Evolutionary conservation across 2,888 invertebrate genomes (phyloP).

Genomic region (Acanthosepion esculentum): DNA sequence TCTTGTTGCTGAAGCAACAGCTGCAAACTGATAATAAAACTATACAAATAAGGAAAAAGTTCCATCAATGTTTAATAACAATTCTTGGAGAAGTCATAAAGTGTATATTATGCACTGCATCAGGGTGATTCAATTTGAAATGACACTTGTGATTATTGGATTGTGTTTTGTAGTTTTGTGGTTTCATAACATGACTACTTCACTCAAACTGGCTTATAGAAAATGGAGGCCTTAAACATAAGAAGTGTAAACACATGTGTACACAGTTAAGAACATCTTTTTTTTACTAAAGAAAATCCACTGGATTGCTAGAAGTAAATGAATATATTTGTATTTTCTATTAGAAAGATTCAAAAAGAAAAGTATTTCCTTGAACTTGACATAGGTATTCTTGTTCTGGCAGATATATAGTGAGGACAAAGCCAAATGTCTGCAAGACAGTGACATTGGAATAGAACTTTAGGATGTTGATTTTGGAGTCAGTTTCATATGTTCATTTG

Average conservation of each 20-base stretch:
- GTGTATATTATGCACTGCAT: background rate
- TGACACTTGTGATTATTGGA: background rate
- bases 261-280: background rate
- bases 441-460: background rate
- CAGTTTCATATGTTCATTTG: background rate
- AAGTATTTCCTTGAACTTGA: background rate
- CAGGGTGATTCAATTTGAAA: background rate
- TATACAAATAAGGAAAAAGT: background rate
- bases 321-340: background rate
- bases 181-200: background rate
- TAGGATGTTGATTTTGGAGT: background rate
- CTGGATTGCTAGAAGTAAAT: background rate
- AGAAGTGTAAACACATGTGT: too few relatives aligned
- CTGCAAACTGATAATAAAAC: background rate
- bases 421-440: background rate
- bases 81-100: background rate
- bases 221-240: background rate
- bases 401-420: background rate
- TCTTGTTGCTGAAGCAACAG: background rate
- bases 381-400: background rate
- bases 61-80: slow-evolving; percentile 11
- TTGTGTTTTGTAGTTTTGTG: background rate
- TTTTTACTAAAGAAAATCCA: background rate
- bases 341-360: background rate
- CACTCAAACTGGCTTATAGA: background rate